A percentile compares a stretch with the other conserved stretches of the same genome.
Conservation (phyloP, 1,140 invertebrate genomes). For the Galleria mellonella region DNA sequence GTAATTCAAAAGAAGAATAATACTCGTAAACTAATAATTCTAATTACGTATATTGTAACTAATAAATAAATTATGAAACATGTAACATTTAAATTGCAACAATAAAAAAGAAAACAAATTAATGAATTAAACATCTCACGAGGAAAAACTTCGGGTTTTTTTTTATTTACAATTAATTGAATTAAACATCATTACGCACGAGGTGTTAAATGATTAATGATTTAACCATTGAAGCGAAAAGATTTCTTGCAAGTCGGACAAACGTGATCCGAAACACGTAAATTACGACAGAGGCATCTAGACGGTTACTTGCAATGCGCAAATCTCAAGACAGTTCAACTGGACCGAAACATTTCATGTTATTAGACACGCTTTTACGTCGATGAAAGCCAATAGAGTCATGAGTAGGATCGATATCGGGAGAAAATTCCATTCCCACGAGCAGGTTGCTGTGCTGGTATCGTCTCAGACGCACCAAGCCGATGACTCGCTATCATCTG, state of each 20-base stretch:
- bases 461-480: conserved; percentile 2
- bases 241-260: background rate
- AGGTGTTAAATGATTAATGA: no score
- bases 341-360: conserved; percentile 24
- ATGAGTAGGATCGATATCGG: conserved; percentile 5
- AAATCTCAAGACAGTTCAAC: conserved; percentile 35
- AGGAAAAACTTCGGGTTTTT: no score
- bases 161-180: no score
- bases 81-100: no score
- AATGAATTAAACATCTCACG: no score
- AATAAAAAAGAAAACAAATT: no score
- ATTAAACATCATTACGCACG: no score
- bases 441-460: conserved; percentile 25
- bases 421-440: conserved; percentile 39
- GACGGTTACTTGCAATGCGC: conserved; percentile 34
- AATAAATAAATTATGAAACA: no score
- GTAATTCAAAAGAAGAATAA: no score
- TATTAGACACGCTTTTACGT: conserved; percentile 39
- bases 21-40: no score
- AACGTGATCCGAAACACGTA: conserved; percentile 25
- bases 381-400: conserved; percentile 10
- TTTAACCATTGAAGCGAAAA: no score
- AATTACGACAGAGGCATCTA: conserved; percentile 33
- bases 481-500: conserved; percentile 17
- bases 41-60: no score